Base-by-base conservation (phyloP, 2,888 invertebrate species). In the Resseliella maxima region DNA sequence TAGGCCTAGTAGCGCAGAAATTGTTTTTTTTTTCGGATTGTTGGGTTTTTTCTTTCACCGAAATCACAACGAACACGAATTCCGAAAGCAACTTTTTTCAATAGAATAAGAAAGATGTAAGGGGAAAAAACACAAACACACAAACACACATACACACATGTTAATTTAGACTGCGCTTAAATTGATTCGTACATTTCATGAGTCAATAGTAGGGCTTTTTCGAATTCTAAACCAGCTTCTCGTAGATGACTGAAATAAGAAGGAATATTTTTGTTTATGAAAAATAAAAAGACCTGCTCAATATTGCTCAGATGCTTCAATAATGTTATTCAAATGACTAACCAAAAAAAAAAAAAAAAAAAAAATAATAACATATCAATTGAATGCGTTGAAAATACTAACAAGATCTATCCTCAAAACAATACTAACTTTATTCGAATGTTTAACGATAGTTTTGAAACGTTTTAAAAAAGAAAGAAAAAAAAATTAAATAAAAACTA, bases 281-380 rank as follows among this genome's bases (percentile, higher is more conserved):
- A 59, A 24, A 21, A 50, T 3, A 12, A 50, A 50, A 50, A 2
- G 18, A 3, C 50, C 50, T 18, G 50, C 27, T 12, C 31, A 72
- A 5, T 5, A n/a, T 24, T 12, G 31, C 50, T 15, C 31, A 31
- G 10, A 72, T 72, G 31, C 72, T 72, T 72, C 31, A 31, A 72
- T 72, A 15, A 31, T 35, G 27, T 72, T 72, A 35, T 72, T 72
- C 72, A 27, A 72, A 72, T 72, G 31, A 41, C 6, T 8, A 41
- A 41, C 12, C 12, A 12, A 50, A 6, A 18, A 50, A 50, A 18
- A 15, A 72, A 59, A n/a, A n/a, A n/a, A n/a, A n/a, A n/a, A n/a
- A n/a, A n/a, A n/a, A n/a, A n/a, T n/a, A n/a, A n/a, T 12, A 72
- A 72, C 72, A 72, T 72, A 72, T 72, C 72, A 31, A 72, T 31